Evolutionary conservation across 2,113 vertebrate genomes (phyloP).

Genomic region (Spheniscus mendiculus): DNA sequence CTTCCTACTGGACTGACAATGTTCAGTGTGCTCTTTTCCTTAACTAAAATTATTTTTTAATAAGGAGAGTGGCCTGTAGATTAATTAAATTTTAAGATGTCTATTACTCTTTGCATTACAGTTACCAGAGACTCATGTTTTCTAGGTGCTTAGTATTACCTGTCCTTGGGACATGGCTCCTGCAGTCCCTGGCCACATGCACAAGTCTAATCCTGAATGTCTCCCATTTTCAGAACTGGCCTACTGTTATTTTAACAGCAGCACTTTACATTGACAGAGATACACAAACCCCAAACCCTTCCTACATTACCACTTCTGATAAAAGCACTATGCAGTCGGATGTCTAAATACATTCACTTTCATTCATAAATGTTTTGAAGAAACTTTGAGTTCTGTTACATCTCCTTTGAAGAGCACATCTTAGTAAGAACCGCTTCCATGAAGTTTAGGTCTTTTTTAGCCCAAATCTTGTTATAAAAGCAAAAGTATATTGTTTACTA

Average conservation of each 20-base stretch:
- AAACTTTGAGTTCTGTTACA: background rate
- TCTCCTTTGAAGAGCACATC: background rate
- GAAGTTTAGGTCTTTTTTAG: background rate
- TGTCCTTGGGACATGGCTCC: background rate
- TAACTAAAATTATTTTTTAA: background rate
- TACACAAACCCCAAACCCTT: background rate
- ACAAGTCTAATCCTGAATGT: background rate
- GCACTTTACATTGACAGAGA: background rate
- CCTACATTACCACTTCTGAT: background rate
- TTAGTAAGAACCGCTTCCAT: background rate
- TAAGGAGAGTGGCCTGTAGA: background rate
- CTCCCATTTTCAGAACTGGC: background rate
- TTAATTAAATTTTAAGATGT: background rate
- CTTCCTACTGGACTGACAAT: background rate
- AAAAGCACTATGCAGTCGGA: background rate
- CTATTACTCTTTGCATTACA: background rate
- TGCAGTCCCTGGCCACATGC: background rate
- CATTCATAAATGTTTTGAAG: background rate
- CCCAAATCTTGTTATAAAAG: background rate
- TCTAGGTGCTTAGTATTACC: background rate
- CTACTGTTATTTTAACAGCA: background rate
- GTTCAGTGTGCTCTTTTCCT: background rate
- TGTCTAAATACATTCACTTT: rapidly evolving
- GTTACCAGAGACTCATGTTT: background rate
- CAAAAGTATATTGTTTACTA: background rate